Evolutionary conservation across 30 jellyfish, hydroid and myxozoan species (phyloP), one percentile per base, ranked within the genome.

Genomic region (Hydractinia symbiolongicarpus): DNA sequence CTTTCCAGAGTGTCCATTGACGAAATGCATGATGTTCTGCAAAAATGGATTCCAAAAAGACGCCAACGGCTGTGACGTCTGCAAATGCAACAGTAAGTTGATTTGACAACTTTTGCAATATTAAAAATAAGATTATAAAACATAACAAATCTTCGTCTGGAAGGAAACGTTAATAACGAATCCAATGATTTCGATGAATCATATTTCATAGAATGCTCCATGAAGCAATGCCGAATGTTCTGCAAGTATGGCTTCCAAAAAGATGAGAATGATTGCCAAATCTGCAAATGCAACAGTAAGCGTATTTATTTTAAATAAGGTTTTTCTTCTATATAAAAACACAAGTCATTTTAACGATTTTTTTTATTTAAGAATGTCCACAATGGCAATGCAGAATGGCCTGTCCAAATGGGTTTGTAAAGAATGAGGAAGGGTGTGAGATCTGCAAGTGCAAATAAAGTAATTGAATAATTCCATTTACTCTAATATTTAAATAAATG

Each of bases 261-360:
- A 54, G 85, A 77, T 49, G 85, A 77, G 60, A 60, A 77, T n/a
- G 85, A 81, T 5, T 77, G 85, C 58, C 15, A 57, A 17, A 77
- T 53, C 9, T 77, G 85, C 79, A 30, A 77, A 50, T 77, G 85
- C 85, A 30, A 30, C 2, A 66, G 76, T 77, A 60, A 74, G 85
- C 15, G n/a, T 14, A 54, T 54, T 30, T 30, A 30, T 30, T 30
- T 30, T 30, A 0, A 30, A 30, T 30, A 30, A 30, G 44, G 44
- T 30, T 30, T 30, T 2, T 30, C 2, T 30, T 0, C 44, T 30
- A 30, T 30, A 30, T 30, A 30, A 30, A 30, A 30, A 30, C 44
- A 30, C 44, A 30, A 30, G 2, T 30, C 44, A 30, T 30, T 30
- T 30, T 30, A 30, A 30, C 44, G 2, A 30, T 30, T 30, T 30